Percentiles rank a stretch among this genome's conserved stretches.
Evolutionary conservation across 2,888 invertebrate species (phyloP).

Genomic region (Chymomyza amoena): DNA sequence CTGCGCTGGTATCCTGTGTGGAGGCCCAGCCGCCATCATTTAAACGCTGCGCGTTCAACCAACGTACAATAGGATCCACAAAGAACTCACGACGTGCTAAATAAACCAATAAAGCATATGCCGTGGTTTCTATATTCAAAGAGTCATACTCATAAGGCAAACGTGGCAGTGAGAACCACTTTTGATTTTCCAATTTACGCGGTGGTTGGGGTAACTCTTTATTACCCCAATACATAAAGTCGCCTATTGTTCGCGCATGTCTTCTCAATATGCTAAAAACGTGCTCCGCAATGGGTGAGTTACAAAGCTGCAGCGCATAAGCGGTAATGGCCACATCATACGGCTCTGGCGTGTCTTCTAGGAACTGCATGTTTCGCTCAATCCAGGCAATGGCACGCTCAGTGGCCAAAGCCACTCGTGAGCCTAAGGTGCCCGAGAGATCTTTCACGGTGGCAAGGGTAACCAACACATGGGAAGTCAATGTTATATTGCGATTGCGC

Average conservation of each 20-base stretch:
- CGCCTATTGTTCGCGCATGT: slow-evolving; percentile 86
- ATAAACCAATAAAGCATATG: slow-evolving; percentile 93
- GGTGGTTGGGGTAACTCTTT: slow-evolving; percentile 89
- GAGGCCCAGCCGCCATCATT: slow-evolving; percentile 94
- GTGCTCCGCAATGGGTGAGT: slow-evolving; percentile 91
- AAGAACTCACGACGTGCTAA: slow-evolving; percentile 90
- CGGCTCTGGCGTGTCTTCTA: slow-evolving; percentile 86
- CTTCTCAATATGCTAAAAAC: slow-evolving; percentile 87
- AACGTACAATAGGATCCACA: slow-evolving; percentile 92
- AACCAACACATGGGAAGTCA: slow-evolving; percentile 96
- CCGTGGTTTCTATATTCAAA: slow-evolving; percentile 94
- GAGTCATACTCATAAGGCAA: slow-evolving; percentile 93
- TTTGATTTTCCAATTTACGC: slow-evolving; percentile 92
- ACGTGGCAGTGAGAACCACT: slow-evolving; percentile 92
- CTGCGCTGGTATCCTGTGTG: slow-evolving; percentile 92
- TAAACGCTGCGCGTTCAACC: slow-evolving; percentile 92
- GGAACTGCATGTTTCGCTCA: slow-evolving; percentile 88
- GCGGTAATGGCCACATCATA: slow-evolving; percentile 94
- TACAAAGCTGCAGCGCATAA: slow-evolving; percentile 90
- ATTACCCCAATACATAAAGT: slow-evolving; percentile 91
- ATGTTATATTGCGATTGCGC: slow-evolving; percentile 88
- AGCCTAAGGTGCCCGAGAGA: slow-evolving; percentile 86
- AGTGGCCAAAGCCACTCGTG: slow-evolving; percentile 87
- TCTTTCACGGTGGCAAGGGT: slow-evolving; percentile 91
- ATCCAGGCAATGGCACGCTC: slow-evolving; percentile 88